A percentile compares a stretch with the other conserved stretches of the same genome.
These are phyloP conservation scores for Eupithecia exiguata DNA, from an alignment of 2,888 invertebrate genomes.

Conservation along the genomic window DNA sequence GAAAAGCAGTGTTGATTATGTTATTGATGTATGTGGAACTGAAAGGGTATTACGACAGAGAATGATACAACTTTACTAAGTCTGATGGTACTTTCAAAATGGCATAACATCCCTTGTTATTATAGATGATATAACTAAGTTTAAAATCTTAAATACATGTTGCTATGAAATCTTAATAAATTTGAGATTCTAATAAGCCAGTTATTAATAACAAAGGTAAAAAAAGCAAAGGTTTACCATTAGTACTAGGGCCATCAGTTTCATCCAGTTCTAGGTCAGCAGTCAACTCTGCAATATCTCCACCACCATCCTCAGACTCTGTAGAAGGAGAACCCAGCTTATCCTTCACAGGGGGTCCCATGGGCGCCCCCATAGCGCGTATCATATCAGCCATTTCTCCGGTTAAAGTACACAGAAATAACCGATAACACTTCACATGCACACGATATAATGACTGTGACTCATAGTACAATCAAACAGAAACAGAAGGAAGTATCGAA, in stretches of 20 bases:
- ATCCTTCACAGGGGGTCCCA: conserved; percentile 87
- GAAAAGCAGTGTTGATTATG: conserved; percentile 14
- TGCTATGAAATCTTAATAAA: neutral
- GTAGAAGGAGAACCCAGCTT: conserved; percentile 93
- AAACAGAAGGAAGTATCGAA: conserved; percentile 42
- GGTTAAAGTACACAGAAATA: conserved; percentile 30
- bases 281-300: conserved; percentile 84
- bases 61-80: neutral
- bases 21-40: neutral
- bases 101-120: no score
- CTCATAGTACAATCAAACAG: conserved; percentile 64
- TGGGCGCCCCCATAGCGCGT: conserved; percentile 86
- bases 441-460: conserved; percentile 53
- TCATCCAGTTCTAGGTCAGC: conserved; percentile 88
- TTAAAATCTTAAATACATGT: no score
- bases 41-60: neutral
- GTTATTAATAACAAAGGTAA: neutral
- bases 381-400: conserved; percentile 87
- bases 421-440: conserved; percentile 43
- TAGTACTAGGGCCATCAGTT: conserved; percentile 86
- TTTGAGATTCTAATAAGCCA: no score
- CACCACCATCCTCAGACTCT: conserved; percentile 93
- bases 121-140: no score
- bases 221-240: conserved; percentile 69
- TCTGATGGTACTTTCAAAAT: neutral